phyloP scores from a whole-genome alignment of 2,888 invertebrate species.

The Augochlorella aurata region DNA sequence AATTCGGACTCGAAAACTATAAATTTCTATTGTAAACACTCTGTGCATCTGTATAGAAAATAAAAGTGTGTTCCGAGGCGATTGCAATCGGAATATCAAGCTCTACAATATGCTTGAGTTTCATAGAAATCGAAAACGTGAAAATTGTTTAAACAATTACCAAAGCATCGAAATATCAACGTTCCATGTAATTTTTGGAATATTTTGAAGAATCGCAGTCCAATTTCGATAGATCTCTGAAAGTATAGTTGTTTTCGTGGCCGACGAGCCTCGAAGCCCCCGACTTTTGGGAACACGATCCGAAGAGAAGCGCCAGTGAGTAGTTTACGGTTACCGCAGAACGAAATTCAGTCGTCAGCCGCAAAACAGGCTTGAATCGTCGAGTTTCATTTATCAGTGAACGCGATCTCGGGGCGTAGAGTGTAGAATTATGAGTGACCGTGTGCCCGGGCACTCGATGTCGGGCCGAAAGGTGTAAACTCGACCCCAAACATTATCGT shows the following conservation, averaged over 20 bases:
- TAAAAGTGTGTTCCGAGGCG: too few species aligned
- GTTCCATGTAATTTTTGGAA: too few species aligned
- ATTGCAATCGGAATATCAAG: too few species aligned
- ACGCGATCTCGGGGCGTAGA: slow-evolving; percentile 12
- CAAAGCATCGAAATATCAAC: too few species aligned
- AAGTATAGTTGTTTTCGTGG: not conserved
- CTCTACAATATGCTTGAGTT: too few species aligned
- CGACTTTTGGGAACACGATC: not conserved
- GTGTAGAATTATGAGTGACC: slow-evolving; percentile 33
- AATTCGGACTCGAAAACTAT: too few species aligned
- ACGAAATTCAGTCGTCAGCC: not conserved
- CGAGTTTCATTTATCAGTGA: slow-evolving; percentile 1
- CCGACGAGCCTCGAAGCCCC: not conserved
- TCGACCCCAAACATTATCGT: slow-evolving; percentile 58
- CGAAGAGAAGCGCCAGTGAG: not conserved
- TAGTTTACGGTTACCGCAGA: not conserved
- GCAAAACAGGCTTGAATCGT: not conserved
- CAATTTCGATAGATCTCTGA: too few species aligned
- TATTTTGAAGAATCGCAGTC: too few species aligned
- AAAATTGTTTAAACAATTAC: too few species aligned
- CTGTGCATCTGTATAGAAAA: too few species aligned
- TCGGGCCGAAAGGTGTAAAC: slow-evolving; percentile 53
- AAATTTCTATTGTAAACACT: too few species aligned
- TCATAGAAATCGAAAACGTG: too few species aligned
- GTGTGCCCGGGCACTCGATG: slow-evolving; percentile 42